phyloP scores from a whole-genome alignment of 1,140 invertebrate species.

The Cotesia vestalis region DNA sequence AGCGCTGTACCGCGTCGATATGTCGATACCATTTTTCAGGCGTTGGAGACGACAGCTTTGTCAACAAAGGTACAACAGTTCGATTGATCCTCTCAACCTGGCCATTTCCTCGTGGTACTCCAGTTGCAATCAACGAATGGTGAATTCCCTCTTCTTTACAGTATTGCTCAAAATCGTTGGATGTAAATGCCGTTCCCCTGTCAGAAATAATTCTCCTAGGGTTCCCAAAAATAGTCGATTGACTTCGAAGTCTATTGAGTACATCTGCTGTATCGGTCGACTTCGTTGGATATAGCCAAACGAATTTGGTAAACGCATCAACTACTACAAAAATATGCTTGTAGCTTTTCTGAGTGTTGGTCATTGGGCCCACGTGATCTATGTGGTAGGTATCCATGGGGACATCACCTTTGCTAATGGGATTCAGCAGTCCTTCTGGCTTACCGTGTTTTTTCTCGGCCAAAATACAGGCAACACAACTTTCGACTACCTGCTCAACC shows the following conservation, averaged over 20 bases:
- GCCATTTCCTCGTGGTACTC: conserved; percentile 47
- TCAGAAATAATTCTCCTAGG: conserved; percentile 53
- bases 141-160: conserved; percentile 49
- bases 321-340: conserved; percentile 54
- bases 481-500: conserved; percentile 46
- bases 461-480: conserved; percentile 50
- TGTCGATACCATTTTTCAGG: conserved; percentile 31
- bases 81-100: conserved; percentile 42
- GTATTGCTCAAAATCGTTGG: conserved; percentile 49
- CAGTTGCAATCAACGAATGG: conserved; percentile 45
- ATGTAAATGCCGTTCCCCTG: conserved; percentile 56
- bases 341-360: conserved; percentile 55
- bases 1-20: conserved; percentile 17
- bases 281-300: conserved; percentile 57
- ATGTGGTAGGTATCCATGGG: conserved; percentile 42
- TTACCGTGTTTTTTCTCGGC: conserved; percentile 47
- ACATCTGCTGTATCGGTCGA: conserved; percentile 43
- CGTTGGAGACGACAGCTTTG: conserved; percentile 2
- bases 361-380: conserved; percentile 47
- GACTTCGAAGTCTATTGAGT: conserved; percentile 42
- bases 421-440: conserved; percentile 41
- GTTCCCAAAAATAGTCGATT: conserved; percentile 52
- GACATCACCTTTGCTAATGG: conserved; percentile 45
- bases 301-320: conserved; percentile 60
- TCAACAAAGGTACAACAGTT: conserved; percentile 19